Base-by-base conservation (phyloP, 2,888 invertebrate genomes). In the Drosophila testacea region DNA sequence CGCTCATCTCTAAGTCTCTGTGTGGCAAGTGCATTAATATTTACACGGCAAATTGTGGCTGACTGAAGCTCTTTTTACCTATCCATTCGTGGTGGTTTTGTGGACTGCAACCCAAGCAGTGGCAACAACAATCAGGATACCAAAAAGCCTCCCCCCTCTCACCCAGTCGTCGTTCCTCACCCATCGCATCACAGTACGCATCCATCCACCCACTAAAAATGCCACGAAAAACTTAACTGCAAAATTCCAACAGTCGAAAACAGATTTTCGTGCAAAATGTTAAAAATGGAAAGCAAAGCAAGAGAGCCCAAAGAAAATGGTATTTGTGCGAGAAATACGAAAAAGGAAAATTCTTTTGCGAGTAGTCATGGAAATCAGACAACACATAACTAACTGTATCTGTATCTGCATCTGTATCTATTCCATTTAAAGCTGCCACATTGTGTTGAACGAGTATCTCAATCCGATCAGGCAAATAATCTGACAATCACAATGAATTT, bases 1-100 rank as follows among this genome's bases (percentile, higher is more conserved):
- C 27, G 6, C 10, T 41, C 73, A 73, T 73, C 73, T 6, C 77
- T 60, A 42, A 11, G 6, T 27, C 13, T 55, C 56, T 57, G 13
- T 59, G 67, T 39, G 64, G 67, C 62, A 57, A 72, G 67, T 75
- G 81, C 81, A 83, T 83, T 86, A 83, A 83, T 83, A 86, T 86
- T 83, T 83, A 79, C 83, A 83, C 83, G 79, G 79, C 76, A 81
- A 75, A 83, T 79, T 86, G 81, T 83, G 86, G 83, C 73, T 75
- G 76, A 60, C 64, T 67, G 62, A 73, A 69, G 52, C 42, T 50
- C 75, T 63, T 52, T 61, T 63, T 54, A 55, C 50, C 63, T 69
- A 50, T 59, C 34, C 42, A 32, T 62, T 61, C 54, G 73, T 66
- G 73, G 67, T 57, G 65, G 70, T 77, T 75, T 57, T 77, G 77